Conservation (phyloP, 92 coral and sea anemone genomes). For the Zoanthus sociatus region DNA sequence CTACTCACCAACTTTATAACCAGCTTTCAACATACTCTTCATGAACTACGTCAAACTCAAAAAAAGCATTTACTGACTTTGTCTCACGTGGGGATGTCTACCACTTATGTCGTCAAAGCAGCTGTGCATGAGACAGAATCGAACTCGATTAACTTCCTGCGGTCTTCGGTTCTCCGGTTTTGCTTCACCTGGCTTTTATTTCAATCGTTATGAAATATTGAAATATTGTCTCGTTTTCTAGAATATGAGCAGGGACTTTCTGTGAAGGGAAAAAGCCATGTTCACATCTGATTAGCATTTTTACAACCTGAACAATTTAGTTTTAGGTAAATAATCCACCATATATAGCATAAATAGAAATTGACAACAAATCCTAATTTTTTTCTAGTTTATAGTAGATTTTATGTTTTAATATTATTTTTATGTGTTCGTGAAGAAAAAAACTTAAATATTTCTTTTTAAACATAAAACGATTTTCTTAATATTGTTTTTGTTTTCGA, state of each 20-base stretch:
- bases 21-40: background rate
- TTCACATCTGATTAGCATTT: conserved; percentile 12
- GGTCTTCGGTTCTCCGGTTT: conserved; percentile 19
- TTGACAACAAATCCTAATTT: background rate
- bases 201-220: background rate
- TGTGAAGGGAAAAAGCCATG: background rate
- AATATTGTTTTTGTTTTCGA: no score
- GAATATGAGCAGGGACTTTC: background rate
- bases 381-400: background rate
- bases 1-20: background rate
- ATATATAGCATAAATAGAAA: background rate
- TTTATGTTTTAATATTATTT: no score
- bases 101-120: background rate
- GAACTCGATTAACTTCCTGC: background rate
- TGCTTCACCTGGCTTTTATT: conserved; percentile 8
- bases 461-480: no score
- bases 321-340: background rate
- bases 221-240: no score
- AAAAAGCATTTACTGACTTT: background rate
- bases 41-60: background rate
- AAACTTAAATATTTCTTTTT: no score
- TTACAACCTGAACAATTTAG: background rate
- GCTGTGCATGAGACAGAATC: background rate
- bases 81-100: background rate
- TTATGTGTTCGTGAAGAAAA: no score